These are phyloP conservation scores for Calyptomena viridis DNA, from an alignment of 2,113 vertebrate genomes.

Conservation along the genomic window DNA sequence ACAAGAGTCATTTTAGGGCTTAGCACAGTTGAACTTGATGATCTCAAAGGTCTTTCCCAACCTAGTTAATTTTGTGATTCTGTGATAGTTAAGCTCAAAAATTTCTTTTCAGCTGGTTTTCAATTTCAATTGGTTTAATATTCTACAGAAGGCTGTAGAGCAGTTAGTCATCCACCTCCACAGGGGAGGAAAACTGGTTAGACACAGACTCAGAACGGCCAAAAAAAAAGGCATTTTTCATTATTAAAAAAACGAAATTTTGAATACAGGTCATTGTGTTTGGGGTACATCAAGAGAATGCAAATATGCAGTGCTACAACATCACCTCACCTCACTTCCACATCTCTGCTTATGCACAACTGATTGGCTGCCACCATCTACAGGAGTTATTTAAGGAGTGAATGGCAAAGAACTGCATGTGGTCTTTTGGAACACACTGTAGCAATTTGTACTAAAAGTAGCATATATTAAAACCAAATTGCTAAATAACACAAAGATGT, in stretches of 20 bases:
- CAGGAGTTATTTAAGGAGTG: neutral
- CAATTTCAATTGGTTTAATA: neutral
- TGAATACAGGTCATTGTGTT: neutral
- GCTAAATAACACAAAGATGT: neutral
- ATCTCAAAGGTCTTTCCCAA: too few relatives aligned
- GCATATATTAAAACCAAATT: constrained; percentile 9
- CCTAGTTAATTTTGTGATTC: too few relatives aligned
- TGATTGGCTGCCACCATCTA: neutral
- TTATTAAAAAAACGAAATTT: neutral
- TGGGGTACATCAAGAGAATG: neutral
- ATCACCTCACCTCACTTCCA: neutral
- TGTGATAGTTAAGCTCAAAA: neutral
- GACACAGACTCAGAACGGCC: neutral
- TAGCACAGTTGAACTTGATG: neutral
- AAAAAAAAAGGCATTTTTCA: neutral
- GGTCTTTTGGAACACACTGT: constrained; percentile 18
- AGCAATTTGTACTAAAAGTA: constrained; percentile 27
- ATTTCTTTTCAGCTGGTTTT: neutral
- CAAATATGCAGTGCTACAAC: neutral
- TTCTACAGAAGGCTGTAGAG: neutral
- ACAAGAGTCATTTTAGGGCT: neutral
- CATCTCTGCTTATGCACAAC: neutral
- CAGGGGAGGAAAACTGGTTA: neutral
- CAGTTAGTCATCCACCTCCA: constrained; percentile 53
- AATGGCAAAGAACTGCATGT: neutral